Base-by-base conservation (phyloP, 2,888 invertebrate genomes). In the Pecten maximus region DNA sequence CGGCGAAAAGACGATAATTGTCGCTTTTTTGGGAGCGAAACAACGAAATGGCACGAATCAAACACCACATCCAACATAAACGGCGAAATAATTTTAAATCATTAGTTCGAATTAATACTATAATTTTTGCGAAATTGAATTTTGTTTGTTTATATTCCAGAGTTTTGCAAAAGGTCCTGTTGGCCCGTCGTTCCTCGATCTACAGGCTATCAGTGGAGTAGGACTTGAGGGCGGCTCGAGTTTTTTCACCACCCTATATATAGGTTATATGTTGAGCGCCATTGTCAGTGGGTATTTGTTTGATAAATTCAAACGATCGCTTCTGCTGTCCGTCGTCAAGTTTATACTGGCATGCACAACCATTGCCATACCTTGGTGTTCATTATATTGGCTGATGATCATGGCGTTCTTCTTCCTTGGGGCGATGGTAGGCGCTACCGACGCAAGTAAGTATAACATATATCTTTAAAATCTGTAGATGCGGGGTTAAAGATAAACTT, bases 111-210 rank as follows among this genome's bases (percentile, higher is more conserved):
- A 10, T 44, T 6, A 44, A 12, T 44, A 12, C 8, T 12, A 44
- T n/a, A n/a, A n/a, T n/a, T n/a, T n/a, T n/a, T n/a, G n/a, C n/a
- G n/a, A n/a, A n/a, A n/a, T n/a, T n/a, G n/a, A 54, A 54, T 12
- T 10, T 19, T 54, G 23, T 54, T 54, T 54, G 19, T 35, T 74
- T 74, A 0, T 15, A 10, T 74, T 74, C 28, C 74, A 74, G 74
- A 74, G 74, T 74, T 28, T 74, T 74, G 74, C 74, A 74, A 74
- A 74, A 74, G 74, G 74, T 74, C 74, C 74, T 12, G 15, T 74
- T 0, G 74, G 74, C 35, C 74, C 74, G 74, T 28, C 74, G 28
- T 74, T 74, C 35, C 74, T 74, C 3, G 74, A 74, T 74, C 28
- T 74, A 74, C 74, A 74, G 16, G 74, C 74, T 3, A 74, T 74